Conservation (phyloP, 2,797 vertebrate genomes). For the Coranthus polyacanthus region DNA sequence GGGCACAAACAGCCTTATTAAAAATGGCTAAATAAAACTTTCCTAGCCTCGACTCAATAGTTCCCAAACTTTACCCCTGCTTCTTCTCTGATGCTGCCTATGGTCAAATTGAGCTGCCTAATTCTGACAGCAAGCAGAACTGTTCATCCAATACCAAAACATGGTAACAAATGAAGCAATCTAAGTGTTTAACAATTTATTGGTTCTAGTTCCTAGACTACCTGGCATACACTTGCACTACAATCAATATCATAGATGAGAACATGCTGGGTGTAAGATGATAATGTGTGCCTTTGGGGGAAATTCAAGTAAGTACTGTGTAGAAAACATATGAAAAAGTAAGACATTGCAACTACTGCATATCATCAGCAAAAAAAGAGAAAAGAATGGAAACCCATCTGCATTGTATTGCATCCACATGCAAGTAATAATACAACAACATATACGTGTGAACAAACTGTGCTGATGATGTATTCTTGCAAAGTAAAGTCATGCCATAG, state of each 20-base stretch:
- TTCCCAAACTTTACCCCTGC: slow-evolving; percentile 75
- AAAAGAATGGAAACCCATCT: not conserved
- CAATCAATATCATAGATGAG: slow-evolving; percentile 82
- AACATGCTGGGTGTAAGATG: slow-evolving; percentile 69
- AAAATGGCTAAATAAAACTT: slow-evolving; percentile 83
- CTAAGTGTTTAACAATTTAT: slow-evolving; percentile 77
- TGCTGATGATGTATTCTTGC: slow-evolving; percentile 4
- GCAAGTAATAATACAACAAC: slow-evolving; percentile 1
- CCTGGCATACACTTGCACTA: slow-evolving; percentile 76
- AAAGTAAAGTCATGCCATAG: slow-evolving; percentile 1
- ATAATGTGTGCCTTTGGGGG: slow-evolving; percentile 71
- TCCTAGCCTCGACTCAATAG: slow-evolving; percentile 75
- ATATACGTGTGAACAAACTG: slow-evolving; percentile 8
- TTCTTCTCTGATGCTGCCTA: slow-evolving; percentile 70
- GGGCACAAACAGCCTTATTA: slow-evolving; percentile 82
- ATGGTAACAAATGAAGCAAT: slow-evolving; percentile 78
- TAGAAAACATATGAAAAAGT: slow-evolving; percentile 45
- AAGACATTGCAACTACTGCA: slow-evolving; percentile 34
- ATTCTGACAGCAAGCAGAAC: slow-evolving; percentile 68
- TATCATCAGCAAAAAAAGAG: not conserved
- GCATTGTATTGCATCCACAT: slow-evolving; percentile 1
- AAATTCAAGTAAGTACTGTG: slow-evolving; percentile 59
- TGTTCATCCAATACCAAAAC: slow-evolving; percentile 64
- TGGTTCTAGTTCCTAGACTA: slow-evolving; percentile 73
- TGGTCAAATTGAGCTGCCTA: slow-evolving; percentile 80